These are phyloP conservation scores for Pycnonotus jocosus DNA, from an alignment of 2,113 vertebrate species.

Conservation along the genomic window DNA sequence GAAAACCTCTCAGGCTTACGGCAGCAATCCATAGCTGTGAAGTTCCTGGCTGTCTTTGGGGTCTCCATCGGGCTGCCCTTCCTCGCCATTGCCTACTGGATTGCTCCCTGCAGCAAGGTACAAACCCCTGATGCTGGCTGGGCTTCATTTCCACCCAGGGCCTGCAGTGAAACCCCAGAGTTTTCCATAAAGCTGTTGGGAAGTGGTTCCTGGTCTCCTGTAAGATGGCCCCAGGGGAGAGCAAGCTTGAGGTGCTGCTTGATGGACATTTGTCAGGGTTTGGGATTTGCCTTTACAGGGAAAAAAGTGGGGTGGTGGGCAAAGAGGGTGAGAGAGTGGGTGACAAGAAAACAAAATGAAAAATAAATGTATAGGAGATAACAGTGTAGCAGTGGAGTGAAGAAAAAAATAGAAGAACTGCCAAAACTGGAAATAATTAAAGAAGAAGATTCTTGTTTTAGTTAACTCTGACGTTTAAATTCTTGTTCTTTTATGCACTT, in stretches of 20 bases:
- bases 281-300: neutral
- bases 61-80: conserved; percentile 93
- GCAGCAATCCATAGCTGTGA: conserved; percentile 94
- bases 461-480: neutral
- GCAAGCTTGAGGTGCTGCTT: neutral
- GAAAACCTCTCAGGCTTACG: conserved; percentile 93
- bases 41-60: conserved; percentile 93
- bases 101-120: conserved; percentile 97
- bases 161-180: neutral
- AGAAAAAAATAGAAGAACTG: neutral
- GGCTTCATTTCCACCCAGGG: neutral
- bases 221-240: neutral
- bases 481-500: neutral
- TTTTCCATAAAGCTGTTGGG: neutral
- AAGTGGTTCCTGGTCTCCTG: neutral
- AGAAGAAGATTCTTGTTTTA: neutral
- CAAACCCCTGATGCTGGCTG: conserved; percentile 2
- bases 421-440: neutral
- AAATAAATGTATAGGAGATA: neutral
- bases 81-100: conserved; percentile 95
- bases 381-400: neutral
- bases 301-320: neutral
- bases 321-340: neutral
- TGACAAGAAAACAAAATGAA: neutral
- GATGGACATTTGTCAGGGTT: neutral